Evolutionary conservation across 2,113 vertebrate species (phyloP), one percentile per base, ranked within the genome.

Genomic region (Trogon surrucura): DNA sequence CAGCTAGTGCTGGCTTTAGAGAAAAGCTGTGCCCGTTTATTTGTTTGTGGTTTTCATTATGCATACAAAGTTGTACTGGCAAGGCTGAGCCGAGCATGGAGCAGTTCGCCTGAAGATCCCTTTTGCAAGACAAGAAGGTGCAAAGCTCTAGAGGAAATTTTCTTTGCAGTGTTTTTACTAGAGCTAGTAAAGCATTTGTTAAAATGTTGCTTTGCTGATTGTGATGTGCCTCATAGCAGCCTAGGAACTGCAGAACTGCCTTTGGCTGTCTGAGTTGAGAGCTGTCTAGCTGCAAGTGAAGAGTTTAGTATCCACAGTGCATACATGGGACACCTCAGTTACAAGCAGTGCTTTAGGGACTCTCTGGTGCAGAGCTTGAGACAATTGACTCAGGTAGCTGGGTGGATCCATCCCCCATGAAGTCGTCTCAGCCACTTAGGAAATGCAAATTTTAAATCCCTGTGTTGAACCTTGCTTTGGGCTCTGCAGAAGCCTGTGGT

Each of bases 351-450:
- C 22, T 80, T 75, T 45, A 48, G 53, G 66, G 22, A 41, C 18
- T 82, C 4, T 0, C 7, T 51, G 17, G 21, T 50, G 10, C 3
- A 6, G 22, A 54, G 67, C 30, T 66, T 66, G 57, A 64, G 81
- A 72, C 17, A 57, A 64, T 0, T 82, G 78, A 85, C 30, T 12
- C 34, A 20, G 34, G 6, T n/a, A 16, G 22, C 45, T 27, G 23
- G 11, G 14, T 70, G 38, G 17, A 32, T 69, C 27, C 0, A 0
- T 30, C 6, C 6, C 34, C 13, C 16, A 10, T 5, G 3, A 45
- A 38, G 23, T 70, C 88, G 16, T 34, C 25, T 92, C 45, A 58
- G 41, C 10, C 36, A 27, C 13, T 69, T 85, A 77, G 18, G 45
- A 90, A 26, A 23, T 54, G 47, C 16, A 65, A 30, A 83, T 77